Evolutionary conservation across 92 coral and sea anemone genomes (phyloP).

Genomic region (Isaurus tuberculatus): DNA sequence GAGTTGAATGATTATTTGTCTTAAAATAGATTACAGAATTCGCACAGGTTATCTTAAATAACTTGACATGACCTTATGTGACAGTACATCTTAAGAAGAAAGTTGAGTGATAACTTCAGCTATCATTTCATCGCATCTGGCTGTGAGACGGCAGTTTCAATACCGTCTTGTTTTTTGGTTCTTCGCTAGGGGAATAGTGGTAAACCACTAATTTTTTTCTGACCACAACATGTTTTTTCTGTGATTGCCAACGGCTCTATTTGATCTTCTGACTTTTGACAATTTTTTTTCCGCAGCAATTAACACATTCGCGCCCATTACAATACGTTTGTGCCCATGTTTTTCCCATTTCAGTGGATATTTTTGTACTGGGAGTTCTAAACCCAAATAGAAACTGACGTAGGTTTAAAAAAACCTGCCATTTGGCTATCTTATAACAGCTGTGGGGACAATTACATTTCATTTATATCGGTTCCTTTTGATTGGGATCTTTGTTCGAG

Average conservation of each 20-base stretch:
- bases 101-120: conserved; percentile 12
- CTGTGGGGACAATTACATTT: neutral
- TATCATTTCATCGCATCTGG: conserved; percentile 45
- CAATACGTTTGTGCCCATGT: conserved; percentile 26
- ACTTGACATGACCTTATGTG: neutral
- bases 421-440: neutral
- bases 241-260: conserved; percentile 17
- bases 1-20: neutral
- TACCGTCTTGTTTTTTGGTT: conserved; percentile 6
- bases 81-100: neutral
- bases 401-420: neutral
- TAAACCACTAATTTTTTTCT: conserved; percentile 17
- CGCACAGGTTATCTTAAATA: conserved; percentile 1
- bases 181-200: conserved; percentile 3
- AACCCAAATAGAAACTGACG: neutral
- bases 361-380: neutral
- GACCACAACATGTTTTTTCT: conserved; percentile 20
- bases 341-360: neutral
- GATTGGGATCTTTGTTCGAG: neutral
- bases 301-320: conserved; percentile 49
- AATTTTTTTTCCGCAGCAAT: conserved; percentile 24
- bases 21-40: conserved; percentile 30
- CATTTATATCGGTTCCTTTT: neutral
- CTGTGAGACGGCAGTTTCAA: conserved; percentile 26
- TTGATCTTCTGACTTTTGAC: conserved; percentile 18